Base-by-base conservation (phyloP, 2,888 invertebrate species). In the Chrysomela aeneicollis region DNA sequence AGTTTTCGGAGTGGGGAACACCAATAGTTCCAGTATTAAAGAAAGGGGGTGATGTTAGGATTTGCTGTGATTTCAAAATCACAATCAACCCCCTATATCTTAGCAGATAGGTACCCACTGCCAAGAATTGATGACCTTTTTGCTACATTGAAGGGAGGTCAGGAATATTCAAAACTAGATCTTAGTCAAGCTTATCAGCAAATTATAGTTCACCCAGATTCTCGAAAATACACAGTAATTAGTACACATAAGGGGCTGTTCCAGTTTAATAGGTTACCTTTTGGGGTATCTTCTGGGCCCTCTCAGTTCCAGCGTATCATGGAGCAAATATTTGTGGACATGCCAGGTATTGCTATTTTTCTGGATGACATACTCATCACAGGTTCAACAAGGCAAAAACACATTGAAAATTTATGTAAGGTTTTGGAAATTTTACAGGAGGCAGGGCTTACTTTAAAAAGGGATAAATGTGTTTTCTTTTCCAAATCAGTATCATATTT, bases 181-280 rank as follows among this genome's bases (percentile, higher is more conserved):
- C 68, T 80, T 15, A 61, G 63, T 2, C 71, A 73, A 47, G 79
- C 81, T 3, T 82, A 80, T 61, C 70, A 79, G 66, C 79, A 82
- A 62, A 46, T 80, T 17, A 76, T 76, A 71, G 69, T 81, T 17
- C 73, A 75, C 35, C 75, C 73, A 3, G 74, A 76, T 18, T 73
- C 75, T 63, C 67, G 73, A 60, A 66, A 78, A 15, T 69, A 75
- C 17, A 58, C 79, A 15, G 80, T 79, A 1, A 68, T 82, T 55
- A 79, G 64, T 65, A 81, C 79, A 1, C 79, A 77, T 61, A 77
- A 77, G 58, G 80, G 79, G 1, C 58, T 79, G 9, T 80, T 70
- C 8, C 8, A n/a, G n/a, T n/a, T n/a, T n/a, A n/a, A n/a, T n/a
- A n/a, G n/a, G n/a, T n/a, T n/a, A n/a, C n/a, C n/a, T n/a, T n/a